These are phyloP conservation scores for Baryphthengus martii DNA, from an alignment of 2,113 vertebrate genomes.

Conservation along the genomic window DNA sequence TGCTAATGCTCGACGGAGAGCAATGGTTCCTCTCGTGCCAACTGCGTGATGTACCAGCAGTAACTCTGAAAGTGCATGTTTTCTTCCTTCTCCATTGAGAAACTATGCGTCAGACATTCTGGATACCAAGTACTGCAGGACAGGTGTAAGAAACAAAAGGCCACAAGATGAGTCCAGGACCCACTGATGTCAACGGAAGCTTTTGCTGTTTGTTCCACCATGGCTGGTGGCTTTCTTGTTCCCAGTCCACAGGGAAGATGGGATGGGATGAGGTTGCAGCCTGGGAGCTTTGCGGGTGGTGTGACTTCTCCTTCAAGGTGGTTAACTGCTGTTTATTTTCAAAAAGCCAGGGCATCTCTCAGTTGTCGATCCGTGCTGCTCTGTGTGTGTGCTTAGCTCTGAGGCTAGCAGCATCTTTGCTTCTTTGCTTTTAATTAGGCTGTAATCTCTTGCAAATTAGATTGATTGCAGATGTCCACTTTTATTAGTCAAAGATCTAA, in stretches of 20 bases:
- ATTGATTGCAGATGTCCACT: neutral
- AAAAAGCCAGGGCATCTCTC: neutral
- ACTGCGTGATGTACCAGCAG: rapidly evolving
- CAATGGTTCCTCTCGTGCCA: neutral
- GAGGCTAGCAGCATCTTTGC: neutral
- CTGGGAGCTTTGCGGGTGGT: neutral
- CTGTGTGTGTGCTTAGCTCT: neutral
- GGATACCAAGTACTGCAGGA: neutral
- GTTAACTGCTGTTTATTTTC: neutral
- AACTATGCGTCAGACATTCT: neutral
- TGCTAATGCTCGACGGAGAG: neutral
- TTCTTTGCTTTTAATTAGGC: neutral
- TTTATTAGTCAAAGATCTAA: neutral
- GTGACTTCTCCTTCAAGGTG: neutral
- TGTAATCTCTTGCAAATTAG: neutral
- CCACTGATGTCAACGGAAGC: neutral
- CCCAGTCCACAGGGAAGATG: neutral
- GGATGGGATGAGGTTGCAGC: neutral
- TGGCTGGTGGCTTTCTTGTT: neutral
- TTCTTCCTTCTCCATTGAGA: neutral
- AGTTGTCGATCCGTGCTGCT: neutral
- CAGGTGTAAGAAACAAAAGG: neutral
- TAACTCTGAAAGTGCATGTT: neutral
- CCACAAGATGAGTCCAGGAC: neutral
- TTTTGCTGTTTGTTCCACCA: neutral